Conservation (phyloP, 2,113 vertebrate species). For the Odobenus rosmarus region DNA sequence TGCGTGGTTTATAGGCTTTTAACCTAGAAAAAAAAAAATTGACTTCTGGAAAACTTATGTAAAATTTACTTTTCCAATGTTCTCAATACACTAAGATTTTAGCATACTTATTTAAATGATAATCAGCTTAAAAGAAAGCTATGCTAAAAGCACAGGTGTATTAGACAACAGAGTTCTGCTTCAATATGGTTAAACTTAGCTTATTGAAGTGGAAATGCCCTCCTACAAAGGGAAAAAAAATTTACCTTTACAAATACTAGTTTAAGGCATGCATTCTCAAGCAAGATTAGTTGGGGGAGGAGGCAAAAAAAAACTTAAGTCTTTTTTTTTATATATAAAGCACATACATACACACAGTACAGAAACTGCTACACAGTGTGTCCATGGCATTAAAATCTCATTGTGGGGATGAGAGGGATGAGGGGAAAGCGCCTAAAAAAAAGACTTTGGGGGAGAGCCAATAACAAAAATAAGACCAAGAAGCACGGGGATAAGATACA, state of each 20-base stretch:
- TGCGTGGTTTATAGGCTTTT: not conserved
- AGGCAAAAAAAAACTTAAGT: not conserved
- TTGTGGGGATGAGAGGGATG: not conserved
- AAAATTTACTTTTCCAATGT: constrained; percentile 30
- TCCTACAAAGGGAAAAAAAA: constrained; percentile 16
- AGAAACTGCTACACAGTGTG: not conserved
- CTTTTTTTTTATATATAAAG: not conserved
- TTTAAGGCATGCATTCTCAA: constrained; percentile 21
- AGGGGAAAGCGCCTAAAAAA: not conserved
- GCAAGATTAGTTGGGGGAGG: not conserved
- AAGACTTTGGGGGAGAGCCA: not conserved
- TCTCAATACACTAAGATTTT: constrained; percentile 26
- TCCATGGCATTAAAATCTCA: not conserved
- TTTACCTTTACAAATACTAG: not conserved
- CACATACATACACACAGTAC: not conserved
- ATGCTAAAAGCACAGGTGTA: constrained; percentile 69
- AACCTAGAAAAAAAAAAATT: not conserved
- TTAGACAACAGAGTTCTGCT: constrained; percentile 54
- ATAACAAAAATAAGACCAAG: not conserved
- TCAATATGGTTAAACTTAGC: constrained; percentile 57
- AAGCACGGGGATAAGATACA: not conserved
- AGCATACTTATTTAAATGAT: constrained; percentile 70
- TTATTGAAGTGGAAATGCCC: constrained; percentile 41
- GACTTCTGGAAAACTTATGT: not conserved
- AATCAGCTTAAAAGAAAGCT: constrained; percentile 67